Evolutionary conservation across 2,797 vertebrate species (phyloP).

Genomic region (Sebastes vulpes): DNA sequence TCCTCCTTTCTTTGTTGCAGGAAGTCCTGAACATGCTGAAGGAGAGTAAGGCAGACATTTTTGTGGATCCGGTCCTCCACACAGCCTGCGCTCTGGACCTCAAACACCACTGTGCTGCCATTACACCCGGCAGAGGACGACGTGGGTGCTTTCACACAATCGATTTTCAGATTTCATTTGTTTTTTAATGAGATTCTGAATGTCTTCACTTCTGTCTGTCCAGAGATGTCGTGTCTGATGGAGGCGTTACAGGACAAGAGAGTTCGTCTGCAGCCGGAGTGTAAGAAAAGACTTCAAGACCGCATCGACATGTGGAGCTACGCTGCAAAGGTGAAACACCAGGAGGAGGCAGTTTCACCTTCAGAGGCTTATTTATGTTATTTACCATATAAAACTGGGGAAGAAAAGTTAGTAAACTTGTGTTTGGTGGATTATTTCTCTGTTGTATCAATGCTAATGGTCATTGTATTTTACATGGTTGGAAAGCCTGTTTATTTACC

Average conservation of each 20-base stretch:
- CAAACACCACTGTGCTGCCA: slow-evolving; percentile 97
- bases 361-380: too few relatives aligned
- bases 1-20: slow-evolving; percentile 66
- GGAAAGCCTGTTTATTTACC: too few relatives aligned
- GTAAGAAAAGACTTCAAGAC: slow-evolving; percentile 97
- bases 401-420: too few relatives aligned
- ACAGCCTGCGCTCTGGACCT: slow-evolving; percentile 97
- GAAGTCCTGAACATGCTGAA: slow-evolving; percentile 97
- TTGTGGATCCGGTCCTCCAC: slow-evolving; percentile 96
- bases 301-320: slow-evolving; percentile 99
- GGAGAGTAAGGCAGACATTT: slow-evolving; percentile 98
- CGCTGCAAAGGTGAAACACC: slow-evolving; percentile 90
- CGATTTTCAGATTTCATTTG: neutral
- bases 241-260: slow-evolving; percentile 95
- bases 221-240: slow-evolving; percentile 98
- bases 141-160: slow-evolving; percentile 85
- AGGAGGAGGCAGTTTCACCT: neutral
- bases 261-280: slow-evolving; percentile 95
- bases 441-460: too few relatives aligned
- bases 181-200: neutral
- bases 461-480: too few relatives aligned
- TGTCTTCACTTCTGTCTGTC: neutral
- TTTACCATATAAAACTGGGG: too few relatives aligned
- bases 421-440: too few relatives aligned
- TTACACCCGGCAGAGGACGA: slow-evolving; percentile 92